phyloP scores from a whole-genome alignment of 2,888 invertebrate genomes.

The Diarsia dahlii region DNA sequence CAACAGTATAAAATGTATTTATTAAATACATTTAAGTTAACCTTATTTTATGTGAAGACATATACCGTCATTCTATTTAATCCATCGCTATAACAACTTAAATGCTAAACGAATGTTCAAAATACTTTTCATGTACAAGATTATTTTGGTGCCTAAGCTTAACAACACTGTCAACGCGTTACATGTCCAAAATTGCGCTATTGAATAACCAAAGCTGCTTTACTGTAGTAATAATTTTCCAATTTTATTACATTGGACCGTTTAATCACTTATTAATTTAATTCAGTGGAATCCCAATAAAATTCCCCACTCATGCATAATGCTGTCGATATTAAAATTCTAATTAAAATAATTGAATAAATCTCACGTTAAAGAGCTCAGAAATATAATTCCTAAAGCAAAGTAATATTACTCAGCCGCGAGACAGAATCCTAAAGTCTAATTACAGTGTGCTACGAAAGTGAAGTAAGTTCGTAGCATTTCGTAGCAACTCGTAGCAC shows the following conservation, averaged over 20 bases:
- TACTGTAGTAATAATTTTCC: background rate
- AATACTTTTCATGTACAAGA: constrained; percentile 11
- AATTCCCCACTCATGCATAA: constrained; percentile 39
- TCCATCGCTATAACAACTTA: background rate
- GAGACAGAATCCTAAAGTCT: constrained; percentile 73
- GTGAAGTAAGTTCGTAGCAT: constrained; percentile 73
- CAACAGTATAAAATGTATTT: background rate
- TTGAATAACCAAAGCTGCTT: constrained; percentile 37
- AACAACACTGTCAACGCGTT: constrained; percentile 22
- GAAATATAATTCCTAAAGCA: constrained; percentile 68
- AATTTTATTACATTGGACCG: constrained; percentile 5
- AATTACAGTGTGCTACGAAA: constrained; percentile 77
- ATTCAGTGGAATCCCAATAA: constrained; percentile 26
- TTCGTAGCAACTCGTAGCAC: constrained; percentile 68
- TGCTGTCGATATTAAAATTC: constrained; percentile 49
- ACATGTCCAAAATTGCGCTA: constrained; percentile 16
- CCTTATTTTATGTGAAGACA: background rate
- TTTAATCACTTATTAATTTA: constrained; percentile 26
- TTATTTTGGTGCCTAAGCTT: constrained; percentile 23
- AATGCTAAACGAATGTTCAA: constrained; percentile 1
- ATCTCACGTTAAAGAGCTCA: constrained; percentile 65
- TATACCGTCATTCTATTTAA: background rate
- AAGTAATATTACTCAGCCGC: constrained; percentile 72
- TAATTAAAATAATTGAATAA: constrained; percentile 67
- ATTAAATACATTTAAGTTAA: background rate